Evolutionary conservation across 2,113 vertebrate species (phyloP), one percentile per base, ranked within the genome.

Genomic region (Rhizomys pruinosus): DNA sequence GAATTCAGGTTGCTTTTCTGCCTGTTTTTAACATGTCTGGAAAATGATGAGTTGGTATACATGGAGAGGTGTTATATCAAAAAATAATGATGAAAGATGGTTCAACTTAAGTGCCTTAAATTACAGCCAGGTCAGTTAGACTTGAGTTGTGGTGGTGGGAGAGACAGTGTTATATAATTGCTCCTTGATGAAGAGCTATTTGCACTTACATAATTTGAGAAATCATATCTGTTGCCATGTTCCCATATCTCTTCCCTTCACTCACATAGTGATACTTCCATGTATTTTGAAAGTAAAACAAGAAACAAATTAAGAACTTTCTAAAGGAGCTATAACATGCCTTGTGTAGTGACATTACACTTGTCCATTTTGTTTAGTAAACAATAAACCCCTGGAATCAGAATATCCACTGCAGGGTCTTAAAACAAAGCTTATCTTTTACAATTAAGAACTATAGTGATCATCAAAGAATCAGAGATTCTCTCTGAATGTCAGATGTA

Each of bases 361-460:
- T 97, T 98, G 97, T 96, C 95, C 97, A 94, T 97, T 97, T 96
- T 95, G 71, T 97, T 97, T 97, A 96, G 96, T 94, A 96, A 98
- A 98, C 97, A 97, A 98, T 97, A 98, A 97, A 95, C 96, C 96
- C 96, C 93, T 97, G 97, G 98, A 98, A 97, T 98, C 96, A 96
- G 96, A 94, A 97, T 97, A 94, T 97, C 97, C 89, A 82, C 94
- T 82, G 86, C 94, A 90, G 89, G 96, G 96, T 98, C 97, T 97
- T 97, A 97, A 98, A 97, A 98, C 98, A 98, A 98, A 98, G 98
- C 98, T 98, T 94, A 7, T 52, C 11, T 52, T 52, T 52, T 97
- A 97, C 93, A 94, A 96, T 95, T 96, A 94, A 95, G 94, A 98
- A 95, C 94, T 96, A 96, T 95, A 94, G 95, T 97, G 97, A 97